A percentile compares a stretch with the other conserved stretches of the same genome.
These are phyloP conservation scores for Hypocryptadius cinnamomeus DNA, from an alignment of 2,113 vertebrate species.

Conservation along the genomic window DNA sequence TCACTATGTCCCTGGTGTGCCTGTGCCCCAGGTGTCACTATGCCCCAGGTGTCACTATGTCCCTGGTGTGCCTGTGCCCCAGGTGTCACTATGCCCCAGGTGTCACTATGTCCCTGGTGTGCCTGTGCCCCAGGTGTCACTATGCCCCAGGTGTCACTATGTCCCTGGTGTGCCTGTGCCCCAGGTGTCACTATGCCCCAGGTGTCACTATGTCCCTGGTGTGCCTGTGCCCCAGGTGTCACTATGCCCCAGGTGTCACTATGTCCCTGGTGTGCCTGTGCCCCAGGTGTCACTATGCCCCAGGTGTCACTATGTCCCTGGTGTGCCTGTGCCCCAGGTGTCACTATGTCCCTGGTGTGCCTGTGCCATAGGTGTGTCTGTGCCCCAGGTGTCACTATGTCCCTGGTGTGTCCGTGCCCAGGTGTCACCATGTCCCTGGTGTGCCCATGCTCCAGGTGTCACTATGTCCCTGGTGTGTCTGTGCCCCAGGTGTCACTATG, in stretches of 20 bases:
- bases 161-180: background rate
- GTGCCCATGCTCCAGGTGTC: background rate
- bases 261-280: too few species aligned
- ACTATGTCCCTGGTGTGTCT: background rate
- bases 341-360: background rate
- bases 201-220: background rate
- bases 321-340: background rate
- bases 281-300: too few species aligned
- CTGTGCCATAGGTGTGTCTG: too few species aligned
- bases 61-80: too few species aligned
- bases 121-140: fast-evolving
- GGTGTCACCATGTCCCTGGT: background rate
- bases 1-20: background rate
- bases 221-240: too few species aligned
- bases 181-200: background rate
- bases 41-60: too few species aligned
- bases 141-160: too few species aligned
- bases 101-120: background rate
- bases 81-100: background rate
- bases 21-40: too few species aligned
- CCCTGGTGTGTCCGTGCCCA: background rate
- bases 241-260: too few species aligned
- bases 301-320: too few species aligned
- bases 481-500: fast-evolving
- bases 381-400: background rate